These are phyloP conservation scores for Cebus imitator DNA, from an alignment of 2,113 vertebrate species.

Conservation along the genomic window DNA sequence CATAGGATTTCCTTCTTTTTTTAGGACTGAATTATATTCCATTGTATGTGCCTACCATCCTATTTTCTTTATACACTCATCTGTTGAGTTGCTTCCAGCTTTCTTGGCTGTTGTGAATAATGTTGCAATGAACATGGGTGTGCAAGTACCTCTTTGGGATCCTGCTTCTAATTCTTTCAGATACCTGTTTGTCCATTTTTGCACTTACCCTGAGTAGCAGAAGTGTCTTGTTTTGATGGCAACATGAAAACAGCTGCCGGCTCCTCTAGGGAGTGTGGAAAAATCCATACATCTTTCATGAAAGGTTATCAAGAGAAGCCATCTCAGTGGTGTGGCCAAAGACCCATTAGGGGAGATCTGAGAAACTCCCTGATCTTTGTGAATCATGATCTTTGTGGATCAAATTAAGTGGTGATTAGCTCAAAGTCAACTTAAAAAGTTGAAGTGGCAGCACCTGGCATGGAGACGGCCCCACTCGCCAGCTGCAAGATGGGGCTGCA, in stretches of 20 bases:
- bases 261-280: not conserved
- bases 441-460: not conserved
- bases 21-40: not conserved
- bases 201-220: not conserved
- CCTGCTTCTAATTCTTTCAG: not conserved
- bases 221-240: not conserved
- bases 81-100: not conserved
- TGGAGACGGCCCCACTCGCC: not conserved
- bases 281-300: not conserved
- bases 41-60: too few species aligned
- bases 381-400: not conserved
- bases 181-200: not conserved
- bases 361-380: not conserved
- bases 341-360: not conserved
- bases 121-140: not conserved
- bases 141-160: not conserved
- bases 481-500: not conserved
- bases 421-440: not conserved
- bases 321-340: not conserved
- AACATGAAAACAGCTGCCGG: not conserved
- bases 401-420: conserved; percentile 36
- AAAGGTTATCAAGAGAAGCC: not conserved
- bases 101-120: not conserved
- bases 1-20: not conserved
- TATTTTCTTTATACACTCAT: not conserved